phyloP scores from a whole-genome alignment of 2,888 invertebrate species.

The Isoperla grammatica region DNA sequence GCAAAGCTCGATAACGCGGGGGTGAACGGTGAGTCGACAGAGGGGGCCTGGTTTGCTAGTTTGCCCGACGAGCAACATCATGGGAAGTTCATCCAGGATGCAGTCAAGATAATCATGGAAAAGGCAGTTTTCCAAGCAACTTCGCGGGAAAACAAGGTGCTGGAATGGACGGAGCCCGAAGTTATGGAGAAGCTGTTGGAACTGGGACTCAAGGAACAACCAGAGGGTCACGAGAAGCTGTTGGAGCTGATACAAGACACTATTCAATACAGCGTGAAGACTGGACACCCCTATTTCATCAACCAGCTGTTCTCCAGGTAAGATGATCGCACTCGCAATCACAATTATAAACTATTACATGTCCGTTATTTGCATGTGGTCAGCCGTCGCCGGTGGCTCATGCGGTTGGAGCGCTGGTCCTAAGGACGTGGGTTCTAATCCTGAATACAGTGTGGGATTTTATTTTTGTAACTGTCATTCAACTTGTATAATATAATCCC shows the following conservation, averaged over 20 bases:
- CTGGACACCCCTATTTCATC: slow-evolving; percentile 83
- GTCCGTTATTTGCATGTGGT: no score
- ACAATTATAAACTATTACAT: no score
- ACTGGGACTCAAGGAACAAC: slow-evolving; percentile 54
- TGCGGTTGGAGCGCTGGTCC: no score
- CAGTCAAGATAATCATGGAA: slow-evolving; percentile 65
- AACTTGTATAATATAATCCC: no score
- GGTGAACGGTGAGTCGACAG: slow-evolving; percentile 1
- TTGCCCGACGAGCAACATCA: slow-evolving; percentile 58
- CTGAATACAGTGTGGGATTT: no score
- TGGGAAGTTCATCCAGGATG: slow-evolving; percentile 65
- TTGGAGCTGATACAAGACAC: slow-evolving; percentile 61
- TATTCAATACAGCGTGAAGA: slow-evolving; percentile 82
- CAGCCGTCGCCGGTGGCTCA: no score
- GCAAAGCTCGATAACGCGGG: slow-evolving; percentile 11
- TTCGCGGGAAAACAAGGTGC: slow-evolving; percentile 63
- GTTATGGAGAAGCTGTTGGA: slow-evolving; percentile 62
- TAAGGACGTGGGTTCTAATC: no score
- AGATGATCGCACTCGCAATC: no score
- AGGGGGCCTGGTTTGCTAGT: slow-evolving; percentile 25
- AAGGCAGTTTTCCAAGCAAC: slow-evolving; percentile 72
- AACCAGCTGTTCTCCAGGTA: slow-evolving; percentile 78
- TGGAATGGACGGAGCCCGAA: slow-evolving; percentile 75
- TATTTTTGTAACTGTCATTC: no score
- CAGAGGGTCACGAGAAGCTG: slow-evolving; percentile 61